These are phyloP conservation scores for Drosophila anomalata DNA, from an alignment of 2,888 invertebrate species.

Conservation along the genomic window DNA sequence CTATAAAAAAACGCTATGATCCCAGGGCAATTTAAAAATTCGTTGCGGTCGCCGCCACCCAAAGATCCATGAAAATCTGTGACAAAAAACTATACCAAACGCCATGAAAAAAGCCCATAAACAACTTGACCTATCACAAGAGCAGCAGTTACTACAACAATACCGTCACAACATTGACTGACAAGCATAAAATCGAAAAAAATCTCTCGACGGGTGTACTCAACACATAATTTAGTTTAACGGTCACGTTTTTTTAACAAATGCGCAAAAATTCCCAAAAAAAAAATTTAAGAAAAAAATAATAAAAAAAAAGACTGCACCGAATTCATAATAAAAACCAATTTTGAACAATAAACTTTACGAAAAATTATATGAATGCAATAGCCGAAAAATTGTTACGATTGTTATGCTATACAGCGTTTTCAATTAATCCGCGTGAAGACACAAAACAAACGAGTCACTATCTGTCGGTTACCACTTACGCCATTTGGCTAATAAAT, in stretches of 20 bases:
- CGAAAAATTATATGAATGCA: constrained; percentile 31
- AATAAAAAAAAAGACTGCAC: constrained; percentile 10
- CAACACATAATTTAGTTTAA: constrained; percentile 62
- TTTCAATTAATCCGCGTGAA: constrained; percentile 35
- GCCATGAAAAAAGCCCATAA: constrained; percentile 58
- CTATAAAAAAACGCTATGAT: constrained; percentile 6
- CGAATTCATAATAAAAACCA: constrained; percentile 33
- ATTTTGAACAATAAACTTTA: constrained; percentile 18
- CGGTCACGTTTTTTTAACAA: constrained; percentile 64
- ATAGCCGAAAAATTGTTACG: constrained; percentile 26
- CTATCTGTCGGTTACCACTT: constrained; percentile 11
- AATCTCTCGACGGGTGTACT: constrained; percentile 27
- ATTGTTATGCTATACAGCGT: constrained; percentile 30
- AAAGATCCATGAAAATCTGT: constrained; percentile 22
- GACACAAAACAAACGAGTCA: constrained; percentile 29
- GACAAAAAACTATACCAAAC: constrained; percentile 20
- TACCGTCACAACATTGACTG: constrained; percentile 21
- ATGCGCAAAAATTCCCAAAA: constrained; percentile 37
- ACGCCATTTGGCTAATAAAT: constrained; percentile 39
- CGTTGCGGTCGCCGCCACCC: constrained; percentile 21
- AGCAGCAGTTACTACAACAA: constrained; percentile 32
- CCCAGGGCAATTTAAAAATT: constrained; percentile 20
- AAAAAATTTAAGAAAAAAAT: background rate
- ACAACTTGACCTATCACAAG: constrained; percentile 57
- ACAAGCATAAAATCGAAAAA: constrained; percentile 31